A percentile compares a stretch with the other conserved stretches of the same genome.
Evolutionary conservation across 2,113 vertebrate genomes (phyloP).

Genomic region (Loxodonta africana): DNA sequence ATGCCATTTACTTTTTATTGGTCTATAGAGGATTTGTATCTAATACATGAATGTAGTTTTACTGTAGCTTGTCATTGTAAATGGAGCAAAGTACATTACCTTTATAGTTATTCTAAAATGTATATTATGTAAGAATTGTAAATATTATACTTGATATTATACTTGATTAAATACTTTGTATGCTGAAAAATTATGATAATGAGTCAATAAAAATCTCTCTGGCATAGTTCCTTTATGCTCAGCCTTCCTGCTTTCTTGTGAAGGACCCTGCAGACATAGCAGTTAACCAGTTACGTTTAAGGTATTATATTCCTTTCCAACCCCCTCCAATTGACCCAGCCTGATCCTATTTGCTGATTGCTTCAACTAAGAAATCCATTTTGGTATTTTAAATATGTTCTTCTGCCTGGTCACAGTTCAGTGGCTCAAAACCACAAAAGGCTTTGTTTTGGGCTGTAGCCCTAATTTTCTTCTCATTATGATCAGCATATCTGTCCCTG

Average conservation of each 20-base stretch:
- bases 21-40: constrained; percentile 79
- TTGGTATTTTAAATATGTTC: constrained; percentile 27
- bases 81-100: constrained; percentile 72
- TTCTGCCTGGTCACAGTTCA: background rate
- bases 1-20: constrained; percentile 63
- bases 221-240: constrained; percentile 50
- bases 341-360: background rate
- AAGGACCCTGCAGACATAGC: background rate
- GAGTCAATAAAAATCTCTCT: constrained; percentile 82
- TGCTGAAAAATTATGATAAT: constrained; percentile 75
- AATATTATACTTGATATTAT: constrained; percentile 82
- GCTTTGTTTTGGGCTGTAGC: background rate
- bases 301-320: background rate
- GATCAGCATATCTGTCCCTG: background rate
- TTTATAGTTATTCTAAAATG: constrained; percentile 79
- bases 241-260: constrained; percentile 14
- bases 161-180: constrained; percentile 86
- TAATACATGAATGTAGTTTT: constrained; percentile 68
- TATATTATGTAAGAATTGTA: constrained; percentile 88
- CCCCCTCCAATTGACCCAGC: background rate
- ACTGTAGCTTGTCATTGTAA: constrained; percentile 74
- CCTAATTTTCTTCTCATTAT: background rate
- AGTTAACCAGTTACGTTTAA: background rate
- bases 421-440: background rate
- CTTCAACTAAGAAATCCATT: background rate